phyloP scores from a whole-genome alignment of 1,140 invertebrate genomes.

The Dolichoris vasculosae region DNA sequence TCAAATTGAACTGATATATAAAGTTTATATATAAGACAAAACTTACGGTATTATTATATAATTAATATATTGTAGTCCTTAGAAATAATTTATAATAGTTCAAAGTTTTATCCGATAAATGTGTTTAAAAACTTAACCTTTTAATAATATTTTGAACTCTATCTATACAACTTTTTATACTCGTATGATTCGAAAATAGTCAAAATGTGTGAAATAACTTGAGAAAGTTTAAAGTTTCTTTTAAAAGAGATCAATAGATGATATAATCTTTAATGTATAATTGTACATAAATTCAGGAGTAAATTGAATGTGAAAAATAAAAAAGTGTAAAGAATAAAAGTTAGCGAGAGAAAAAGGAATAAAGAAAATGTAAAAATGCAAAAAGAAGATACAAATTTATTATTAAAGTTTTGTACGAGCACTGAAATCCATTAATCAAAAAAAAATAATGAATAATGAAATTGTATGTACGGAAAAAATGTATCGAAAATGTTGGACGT shows the following conservation, averaged over 20 bases:
- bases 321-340: not conserved
- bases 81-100: not conserved
- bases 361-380: not conserved
- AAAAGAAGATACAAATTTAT: not conserved
- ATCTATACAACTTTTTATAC: not conserved
- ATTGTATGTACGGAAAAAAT: not conserved
- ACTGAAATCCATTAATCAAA: not conserved
- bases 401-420: not conserved
- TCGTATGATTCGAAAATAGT: not conserved
- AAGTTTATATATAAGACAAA: too few relatives aligned
- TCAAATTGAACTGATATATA: too few relatives aligned
- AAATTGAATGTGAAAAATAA: not conserved
- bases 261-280: slow-evolving; percentile 39
- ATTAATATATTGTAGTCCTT: too few relatives aligned
- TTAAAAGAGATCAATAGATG: slow-evolving; percentile 22
- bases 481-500: not conserved
- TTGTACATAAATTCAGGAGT: not conserved
- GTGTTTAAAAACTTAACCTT: not conserved
- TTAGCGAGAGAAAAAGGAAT: not conserved
- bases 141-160: not conserved
- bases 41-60: too few relatives aligned
- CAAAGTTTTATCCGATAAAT: not conserved
- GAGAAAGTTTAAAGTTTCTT: not conserved
- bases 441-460: not conserved
- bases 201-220: not conserved